Evolutionary conservation across 2,797 vertebrate species (phyloP).

Genomic region (Hippocampus kuda): DNA sequence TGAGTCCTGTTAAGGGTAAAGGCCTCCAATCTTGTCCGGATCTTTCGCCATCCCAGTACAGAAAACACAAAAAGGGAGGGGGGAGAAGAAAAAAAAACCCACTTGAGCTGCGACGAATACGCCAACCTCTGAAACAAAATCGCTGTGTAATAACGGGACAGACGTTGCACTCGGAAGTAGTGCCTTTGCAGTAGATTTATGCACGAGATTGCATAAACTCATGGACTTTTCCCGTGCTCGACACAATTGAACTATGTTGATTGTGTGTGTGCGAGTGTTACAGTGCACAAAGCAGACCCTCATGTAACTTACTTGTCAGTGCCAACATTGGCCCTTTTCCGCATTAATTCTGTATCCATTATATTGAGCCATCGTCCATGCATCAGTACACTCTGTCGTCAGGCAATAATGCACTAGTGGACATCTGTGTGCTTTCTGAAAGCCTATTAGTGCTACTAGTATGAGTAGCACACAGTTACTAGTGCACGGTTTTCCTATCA

Average conservation of each 20-base stretch:
- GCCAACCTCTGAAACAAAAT: slow-evolving; percentile 39
- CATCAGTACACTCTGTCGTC: too few relatives aligned
- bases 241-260: neutral
- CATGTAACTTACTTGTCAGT: neutral
- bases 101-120: slow-evolving; percentile 31
- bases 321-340: neutral
- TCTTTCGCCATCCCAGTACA: slow-evolving; percentile 45
- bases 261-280: neutral
- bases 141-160: slow-evolving; percentile 49
- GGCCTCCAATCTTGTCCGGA: slow-evolving; percentile 45
- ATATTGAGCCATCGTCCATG: too few relatives aligned
- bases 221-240: neutral
- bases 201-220: slow-evolving; percentile 1
- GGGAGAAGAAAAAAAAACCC: slow-evolving; percentile 8
- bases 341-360: too few relatives aligned
- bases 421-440: too few relatives aligned
- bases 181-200: neutral
- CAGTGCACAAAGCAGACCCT: neutral
- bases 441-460: too few relatives aligned
- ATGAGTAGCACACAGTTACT: too few relatives aligned
- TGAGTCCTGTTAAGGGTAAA: slow-evolving; percentile 39
- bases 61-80: slow-evolving; percentile 14
- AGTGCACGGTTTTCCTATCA: too few relatives aligned
- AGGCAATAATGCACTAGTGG: too few relatives aligned
- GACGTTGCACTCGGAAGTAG: neutral